Evolutionary conservation across 2,888 invertebrate genomes (phyloP).

Genomic region (Beris chalybata): DNA sequence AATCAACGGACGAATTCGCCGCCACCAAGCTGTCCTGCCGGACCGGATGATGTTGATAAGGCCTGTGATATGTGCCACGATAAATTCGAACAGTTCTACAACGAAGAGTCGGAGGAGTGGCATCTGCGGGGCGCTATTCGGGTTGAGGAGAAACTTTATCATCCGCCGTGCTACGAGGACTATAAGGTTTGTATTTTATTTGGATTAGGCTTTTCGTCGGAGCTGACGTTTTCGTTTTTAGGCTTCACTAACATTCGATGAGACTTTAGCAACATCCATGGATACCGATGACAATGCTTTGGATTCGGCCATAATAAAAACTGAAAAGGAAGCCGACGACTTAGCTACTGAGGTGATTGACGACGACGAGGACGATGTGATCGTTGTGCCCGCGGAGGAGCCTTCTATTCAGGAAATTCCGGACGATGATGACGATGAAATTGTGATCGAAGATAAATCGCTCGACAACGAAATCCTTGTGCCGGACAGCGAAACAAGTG

Average conservation of each 20-base stretch:
- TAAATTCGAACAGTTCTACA: constrained; percentile 91
- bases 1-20: constrained; percentile 62
- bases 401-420: constrained; percentile 64
- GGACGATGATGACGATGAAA: constrained; percentile 65
- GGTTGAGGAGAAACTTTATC: constrained; percentile 77
- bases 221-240: no score
- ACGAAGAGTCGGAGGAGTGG: constrained; percentile 98
- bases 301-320: constrained; percentile 49
- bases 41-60: constrained; percentile 65
- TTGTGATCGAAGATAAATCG: constrained; percentile 38
- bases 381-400: constrained; percentile 68
- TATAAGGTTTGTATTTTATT: constrained; percentile 63
- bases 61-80: constrained; percentile 90
- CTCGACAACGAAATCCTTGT: constrained; percentile 25
- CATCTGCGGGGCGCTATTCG: constrained; percentile 82
- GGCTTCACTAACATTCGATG: constrained; percentile 50
- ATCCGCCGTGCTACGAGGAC: constrained; percentile 89
- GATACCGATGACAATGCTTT: constrained; percentile 51
- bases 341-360: constrained; percentile 50
- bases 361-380: constrained; percentile 70
- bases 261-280: constrained; percentile 8
- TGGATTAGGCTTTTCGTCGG: not conserved
- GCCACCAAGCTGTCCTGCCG: constrained; percentile 73
- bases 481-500: constrained; percentile 17
- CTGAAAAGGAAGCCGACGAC: constrained; percentile 42